Conservation (phyloP, 2,113 vertebrate genomes). For the Dasyornis broadbenti region DNA sequence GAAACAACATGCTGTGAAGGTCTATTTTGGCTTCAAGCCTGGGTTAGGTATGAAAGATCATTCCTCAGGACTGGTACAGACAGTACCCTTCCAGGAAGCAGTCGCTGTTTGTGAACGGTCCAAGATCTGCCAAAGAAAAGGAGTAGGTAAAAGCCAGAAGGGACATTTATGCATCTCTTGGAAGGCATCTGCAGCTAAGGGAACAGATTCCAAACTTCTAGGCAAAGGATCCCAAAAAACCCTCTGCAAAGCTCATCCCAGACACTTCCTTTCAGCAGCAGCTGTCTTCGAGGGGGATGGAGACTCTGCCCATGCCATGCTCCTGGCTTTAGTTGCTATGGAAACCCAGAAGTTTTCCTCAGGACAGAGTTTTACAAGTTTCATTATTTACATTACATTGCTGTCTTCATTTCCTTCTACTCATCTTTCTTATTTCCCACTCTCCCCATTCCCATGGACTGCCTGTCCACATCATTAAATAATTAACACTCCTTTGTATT, state of each 20-base stretch:
- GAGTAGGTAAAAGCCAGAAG: neutral
- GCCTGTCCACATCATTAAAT: neutral
- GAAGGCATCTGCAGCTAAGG: neutral
- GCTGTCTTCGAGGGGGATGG: neutral
- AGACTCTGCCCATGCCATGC: neutral
- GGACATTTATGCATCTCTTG: neutral
- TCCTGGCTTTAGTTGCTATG: neutral
- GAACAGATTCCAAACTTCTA: neutral
- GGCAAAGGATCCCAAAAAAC: neutral
- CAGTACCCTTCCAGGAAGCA: neutral
- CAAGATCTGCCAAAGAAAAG: neutral
- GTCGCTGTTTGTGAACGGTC: neutral
- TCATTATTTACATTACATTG: neutral
- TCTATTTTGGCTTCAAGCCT: neutral
- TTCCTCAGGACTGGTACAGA: neutral
- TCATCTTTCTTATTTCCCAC: neutral
- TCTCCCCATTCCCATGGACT: neutral
- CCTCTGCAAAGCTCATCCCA: neutral
- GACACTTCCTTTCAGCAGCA: neutral
- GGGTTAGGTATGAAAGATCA: neutral
- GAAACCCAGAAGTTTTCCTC: neutral
- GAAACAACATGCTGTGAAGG: neutral
- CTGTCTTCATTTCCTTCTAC: neutral
- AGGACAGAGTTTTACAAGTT: neutral
- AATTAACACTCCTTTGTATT: conserved; percentile 23